Conservation (phyloP, 1,140 invertebrate species). For the Zaprionus nigranus region DNA sequence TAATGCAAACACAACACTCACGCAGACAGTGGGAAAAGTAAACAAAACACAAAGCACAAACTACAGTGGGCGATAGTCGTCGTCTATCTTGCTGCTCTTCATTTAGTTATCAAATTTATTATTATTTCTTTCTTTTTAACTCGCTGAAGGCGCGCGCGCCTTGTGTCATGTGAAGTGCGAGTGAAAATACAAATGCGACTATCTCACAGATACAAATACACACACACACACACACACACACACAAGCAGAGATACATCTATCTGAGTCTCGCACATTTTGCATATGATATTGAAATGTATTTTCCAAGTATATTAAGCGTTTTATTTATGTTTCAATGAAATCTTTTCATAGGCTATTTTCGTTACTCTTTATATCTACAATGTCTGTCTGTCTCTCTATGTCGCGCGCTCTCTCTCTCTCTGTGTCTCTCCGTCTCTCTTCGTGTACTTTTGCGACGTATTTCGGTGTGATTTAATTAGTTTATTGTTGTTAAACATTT, state of each 20-base stretch:
- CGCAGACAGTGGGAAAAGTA: neutral
- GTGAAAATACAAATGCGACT: conserved; percentile 5
- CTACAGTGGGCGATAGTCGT: neutral
- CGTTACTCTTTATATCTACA: conserved; percentile 11
- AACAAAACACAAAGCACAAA: neutral
- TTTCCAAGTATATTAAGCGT: conserved; percentile 3
- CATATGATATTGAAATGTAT: conserved; percentile 7
- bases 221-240: neutral
- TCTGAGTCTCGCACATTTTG: neutral
- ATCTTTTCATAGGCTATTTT: conserved; percentile 2
- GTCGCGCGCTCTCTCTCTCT: conserved; percentile 15
- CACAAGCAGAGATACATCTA: neutral
- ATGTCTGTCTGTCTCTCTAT: conserved; percentile 28
- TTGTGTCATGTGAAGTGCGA: conserved; percentile 3
- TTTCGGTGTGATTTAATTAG: conserved; percentile 76
- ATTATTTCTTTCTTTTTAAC: neutral
- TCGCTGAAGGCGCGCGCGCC: too few species aligned
- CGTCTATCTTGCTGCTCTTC: neutral
- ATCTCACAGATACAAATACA: neutral
- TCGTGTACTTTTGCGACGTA: conserved; percentile 68
- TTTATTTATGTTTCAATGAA: conserved; percentile 8
- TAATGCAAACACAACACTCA: neutral
- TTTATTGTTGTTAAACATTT: conserved; percentile 71
- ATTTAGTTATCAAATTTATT: conserved; percentile 3
- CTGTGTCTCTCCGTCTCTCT: conserved; percentile 24